Base-by-base conservation (phyloP, 2,888 invertebrate species). In the Eupithecia dodoneata region DNA sequence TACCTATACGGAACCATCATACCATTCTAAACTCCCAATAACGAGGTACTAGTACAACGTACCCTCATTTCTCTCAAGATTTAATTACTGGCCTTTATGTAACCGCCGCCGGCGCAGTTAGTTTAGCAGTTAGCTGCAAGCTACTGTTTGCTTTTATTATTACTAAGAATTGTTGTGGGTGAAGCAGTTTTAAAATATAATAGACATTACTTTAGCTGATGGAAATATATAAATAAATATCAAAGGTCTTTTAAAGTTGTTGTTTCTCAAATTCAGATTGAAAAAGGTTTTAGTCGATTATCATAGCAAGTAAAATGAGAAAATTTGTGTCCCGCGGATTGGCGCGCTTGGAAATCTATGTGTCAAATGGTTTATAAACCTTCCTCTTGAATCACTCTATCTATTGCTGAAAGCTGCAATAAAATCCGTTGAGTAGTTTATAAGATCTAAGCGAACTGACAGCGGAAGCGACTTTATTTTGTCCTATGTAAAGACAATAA, bases 21-120 rank as follows among this genome's bases (percentile, higher is more conserved):
- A 12, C 41, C 44, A 63, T 72, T 71, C 10, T 30, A 45, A 63
- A 55, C 30, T 12, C 59, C 69, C 77, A 66, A 44, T 76, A 74
- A 63, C 76, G 71, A 77, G 79, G 59, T 76, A 65, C 74, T 52
- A 63, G 15, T n/a, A 71, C 76, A 7, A 52, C 44, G 66, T 76
- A 82, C 83, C 85, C 84, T 76, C 74, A 75, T 80, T 76, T 81
- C 86, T 86, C 88, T 88, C 87, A 91, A 92, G 92, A 92, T 92
- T 92, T 92, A 92, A 92, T 92, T 92, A 92, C 91, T 80, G 82
- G 81, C 87, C 87, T 89, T 88, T 88, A 89, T 88, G 80, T 83
- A 80, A 85, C 86, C 85, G 83, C 82, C 79, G 79, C 67, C 3
- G 44, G 47, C 70, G 47, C 47, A 70, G 69, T 69, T 70, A 70